phyloP scores from a whole-genome alignment of 92 coral and sea anemone genomes.

The Nematostella vectensis region DNA sequence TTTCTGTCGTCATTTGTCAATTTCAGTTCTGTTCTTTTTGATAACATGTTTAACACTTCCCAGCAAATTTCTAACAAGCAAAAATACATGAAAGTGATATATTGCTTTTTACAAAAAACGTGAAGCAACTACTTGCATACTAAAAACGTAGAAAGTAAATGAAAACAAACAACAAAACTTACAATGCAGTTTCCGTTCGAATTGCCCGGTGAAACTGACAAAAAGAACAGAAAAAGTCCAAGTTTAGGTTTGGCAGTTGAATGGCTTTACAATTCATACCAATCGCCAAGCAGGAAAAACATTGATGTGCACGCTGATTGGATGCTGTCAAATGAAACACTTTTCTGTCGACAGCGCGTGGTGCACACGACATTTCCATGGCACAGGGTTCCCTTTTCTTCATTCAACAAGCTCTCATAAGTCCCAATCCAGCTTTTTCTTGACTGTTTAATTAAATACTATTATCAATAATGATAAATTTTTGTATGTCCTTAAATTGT shows the following conservation, averaged over 20 bases:
- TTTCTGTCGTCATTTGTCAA: conserved; percentile 5
- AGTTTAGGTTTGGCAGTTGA: background rate
- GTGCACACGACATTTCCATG: conserved; percentile 9
- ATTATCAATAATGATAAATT: too few relatives aligned
- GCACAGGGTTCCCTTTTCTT: too few relatives aligned
- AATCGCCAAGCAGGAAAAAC: conserved; percentile 28
- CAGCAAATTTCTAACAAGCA: background rate
- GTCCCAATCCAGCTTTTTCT: too few relatives aligned
- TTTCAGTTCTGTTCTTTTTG: too few relatives aligned
- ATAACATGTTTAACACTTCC: too few relatives aligned
- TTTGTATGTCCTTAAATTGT: too few relatives aligned
- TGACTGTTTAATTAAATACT: too few relatives aligned
- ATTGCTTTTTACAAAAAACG: too few relatives aligned
- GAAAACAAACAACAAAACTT: background rate
- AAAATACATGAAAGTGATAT: too few relatives aligned
- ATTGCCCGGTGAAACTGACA: conserved; percentile 15
- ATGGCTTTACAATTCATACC: conserved; percentile 30
- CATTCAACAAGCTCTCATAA: too few relatives aligned
- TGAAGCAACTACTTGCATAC: too few relatives aligned
- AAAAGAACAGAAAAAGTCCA: conserved; percentile 9
- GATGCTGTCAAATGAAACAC: conserved; percentile 42
- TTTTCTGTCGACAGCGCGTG: conserved; percentile 45
- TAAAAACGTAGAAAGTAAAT: background rate
- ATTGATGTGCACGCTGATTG: conserved; percentile 42
- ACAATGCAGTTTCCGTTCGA: conserved; percentile 1